These are phyloP conservation scores for Stichopus horrens DNA, from an alignment of 53 echinoderm and acorn worm species.

Conservation along the genomic window DNA sequence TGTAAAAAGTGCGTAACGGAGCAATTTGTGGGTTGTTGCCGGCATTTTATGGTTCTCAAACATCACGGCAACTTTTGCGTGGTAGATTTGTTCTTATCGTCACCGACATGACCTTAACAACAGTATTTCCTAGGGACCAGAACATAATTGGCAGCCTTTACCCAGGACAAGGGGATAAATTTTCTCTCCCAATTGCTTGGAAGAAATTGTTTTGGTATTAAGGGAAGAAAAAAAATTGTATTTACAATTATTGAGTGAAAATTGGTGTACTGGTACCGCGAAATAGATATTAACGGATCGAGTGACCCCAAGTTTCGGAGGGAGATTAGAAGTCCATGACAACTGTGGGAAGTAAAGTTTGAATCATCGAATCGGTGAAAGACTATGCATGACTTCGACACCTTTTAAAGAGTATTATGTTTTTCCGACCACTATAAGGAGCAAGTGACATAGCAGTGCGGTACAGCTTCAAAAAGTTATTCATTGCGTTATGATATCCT, in stretches of 20 bases:
- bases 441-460: not conserved
- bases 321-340: constrained; percentile 24
- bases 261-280: not conserved
- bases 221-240: not conserved
- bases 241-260: constrained; percentile 39
- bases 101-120: constrained; percentile 36
- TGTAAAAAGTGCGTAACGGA: not conserved
- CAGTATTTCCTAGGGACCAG: constrained; percentile 36
- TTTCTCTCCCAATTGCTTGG: constrained; percentile 22
- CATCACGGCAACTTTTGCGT: not conserved
- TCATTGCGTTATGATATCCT: not conserved
- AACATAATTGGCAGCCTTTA: constrained; percentile 33
- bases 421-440: not conserved
- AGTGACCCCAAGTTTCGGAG: constrained; percentile 12
- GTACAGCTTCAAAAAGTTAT: not conserved
- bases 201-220: constrained; percentile 46
- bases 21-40: constrained; percentile 16
- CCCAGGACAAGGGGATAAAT: constrained; percentile 38
- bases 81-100: not conserved
- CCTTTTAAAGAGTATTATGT: not conserved
- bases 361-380: constrained; percentile 30
- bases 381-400: constrained; percentile 11
- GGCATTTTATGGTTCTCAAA: constrained; percentile 6
- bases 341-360: not conserved
- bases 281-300: not conserved